Evolutionary conservation across 2,888 invertebrate genomes (phyloP), one percentile per base, ranked within the genome.

Genomic region (Lampropteryx suffumata): DNA sequence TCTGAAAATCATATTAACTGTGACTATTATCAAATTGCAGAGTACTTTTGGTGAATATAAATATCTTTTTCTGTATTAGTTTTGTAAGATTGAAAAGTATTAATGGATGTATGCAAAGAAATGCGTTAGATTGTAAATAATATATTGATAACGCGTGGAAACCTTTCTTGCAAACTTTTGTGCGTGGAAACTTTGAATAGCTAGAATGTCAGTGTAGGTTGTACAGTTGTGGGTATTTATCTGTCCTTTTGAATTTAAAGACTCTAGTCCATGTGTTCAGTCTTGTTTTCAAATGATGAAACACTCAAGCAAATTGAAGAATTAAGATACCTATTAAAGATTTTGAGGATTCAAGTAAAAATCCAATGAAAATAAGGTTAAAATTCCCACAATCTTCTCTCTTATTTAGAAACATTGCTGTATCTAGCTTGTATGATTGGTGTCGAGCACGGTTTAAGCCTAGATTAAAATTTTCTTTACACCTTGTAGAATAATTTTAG

Each of bases 371-470:
- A 6, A 12, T 12, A 30, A 12, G 11, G 17, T 17, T 17, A 2
- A 17, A 17, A 17, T 2, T 17, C 4, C 2, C n/a, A 3, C 17
- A 17, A 17, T 17, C 3, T 17, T 17, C 24, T 24, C 7, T 24
- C 7, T 24, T 7, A 14, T 41, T 58, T 51, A 58, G 55, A 59
- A 42, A 51, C 43, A 28, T 61, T 62, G 62, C 52, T 68, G 61
- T 68, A 61, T 63, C 59, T 71, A 69, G 71, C 67, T 66, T 71
- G 63, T 61, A 49, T 55, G 61, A 63, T 73, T 68, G 73, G 73
- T 73, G 72, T 78, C 65, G 84, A 85, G 84, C 87, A 86, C 88
- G 86, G 84, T 86, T 82, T 84, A 84, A 79, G 80, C 77, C 70
- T 82, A 84, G 82, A 61, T 77, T 65, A 71, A 66, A 62, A 66